Base-by-base conservation (phyloP, 1,140 invertebrate species). In the Paralvinella palmiformis region DNA sequence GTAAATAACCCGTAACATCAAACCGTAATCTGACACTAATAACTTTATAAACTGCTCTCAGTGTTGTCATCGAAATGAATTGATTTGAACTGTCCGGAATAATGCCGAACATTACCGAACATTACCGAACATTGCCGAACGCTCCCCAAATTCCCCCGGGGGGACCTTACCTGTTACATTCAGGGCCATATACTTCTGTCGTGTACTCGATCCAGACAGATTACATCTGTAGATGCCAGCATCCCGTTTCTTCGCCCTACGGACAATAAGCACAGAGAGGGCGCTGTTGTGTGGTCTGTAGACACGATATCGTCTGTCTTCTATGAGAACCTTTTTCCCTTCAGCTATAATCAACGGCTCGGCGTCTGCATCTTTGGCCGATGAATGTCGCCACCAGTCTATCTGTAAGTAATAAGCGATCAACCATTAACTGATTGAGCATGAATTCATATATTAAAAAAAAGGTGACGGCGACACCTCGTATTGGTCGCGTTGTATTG, bases 101-200 rank as follows among this genome's bases (percentile, higher is more conserved):
- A n/a, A n/a, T n/a, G n/a, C n/a, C n/a, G n/a, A n/a, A n/a, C n/a
- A n/a, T n/a, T n/a, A n/a, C n/a, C n/a, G n/a, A n/a, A n/a, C n/a
- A n/a, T n/a, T n/a, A n/a, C n/a, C n/a, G n/a, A n/a, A n/a, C n/a
- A 50, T 50, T 50, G 48, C 48, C 22, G 48, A 15, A n/a, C n/a
- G n/a, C 48, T 20, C 2, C 48, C 4, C 48, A 50, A 44, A 10
- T n/a, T 10, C 10, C 37, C 37, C 10, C 37, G 10, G n/a, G n/a
- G n/a, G n/a, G n/a, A n/a, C 63, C 64, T 15, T n/a, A 65, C 64
- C 64, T 36, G 64, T 65, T n/a, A 65, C 64, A 35, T 65, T 65
- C 41, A 65, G 64, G 10, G 63, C 52, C 27, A 65, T 62, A 58
- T 62, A 65, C 32, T 58, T 62, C n/a, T 65, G 64, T n/a, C 64